A percentile compares a stretch with the other conserved stretches of the same genome.
phyloP scores from a whole-genome alignment of 2,888 invertebrate species.

The Drosophila engyochracea region DNA sequence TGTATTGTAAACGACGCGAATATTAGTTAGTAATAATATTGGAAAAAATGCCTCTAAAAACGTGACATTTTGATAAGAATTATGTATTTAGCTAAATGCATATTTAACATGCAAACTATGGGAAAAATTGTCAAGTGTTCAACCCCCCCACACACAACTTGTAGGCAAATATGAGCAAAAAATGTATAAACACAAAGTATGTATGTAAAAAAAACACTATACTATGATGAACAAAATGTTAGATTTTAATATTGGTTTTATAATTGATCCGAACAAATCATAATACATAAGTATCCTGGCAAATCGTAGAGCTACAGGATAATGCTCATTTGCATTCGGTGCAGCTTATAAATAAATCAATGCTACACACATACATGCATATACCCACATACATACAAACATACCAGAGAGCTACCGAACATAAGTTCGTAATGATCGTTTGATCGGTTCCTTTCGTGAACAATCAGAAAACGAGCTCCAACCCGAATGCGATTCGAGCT shows the following conservation, averaged over 20 bases:
- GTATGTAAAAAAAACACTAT: slow-evolving; percentile 21
- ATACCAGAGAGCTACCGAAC: neutral
- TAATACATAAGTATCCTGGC: slow-evolving; percentile 43
- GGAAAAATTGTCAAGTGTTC: slow-evolving; percentile 52
- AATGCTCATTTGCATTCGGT: slow-evolving; percentile 46
- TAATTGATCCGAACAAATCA: slow-evolving; percentile 55
- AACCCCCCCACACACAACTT: slow-evolving; percentile 27
- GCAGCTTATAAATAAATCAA: slow-evolving; percentile 42
- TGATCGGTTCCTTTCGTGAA: neutral
- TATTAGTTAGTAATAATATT: slow-evolving; percentile 45
- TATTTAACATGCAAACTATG: slow-evolving; percentile 24
- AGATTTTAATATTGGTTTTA: slow-evolving; percentile 57
- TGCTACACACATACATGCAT: slow-evolving; percentile 36
- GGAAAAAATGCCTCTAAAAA: slow-evolving; percentile 28
- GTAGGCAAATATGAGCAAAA: slow-evolving; percentile 45
- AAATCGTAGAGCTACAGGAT: slow-evolving; percentile 35
- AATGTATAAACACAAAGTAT: slow-evolving; percentile 44
- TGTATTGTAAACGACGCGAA: slow-evolving; percentile 36
- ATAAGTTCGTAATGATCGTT: neutral
- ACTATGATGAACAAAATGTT: slow-evolving; percentile 20
- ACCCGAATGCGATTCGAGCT: neutral
- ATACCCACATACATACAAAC: slow-evolving; percentile 36
- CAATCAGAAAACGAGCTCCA: neutral
- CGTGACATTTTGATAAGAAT: slow-evolving; percentile 45
- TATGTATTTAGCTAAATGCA: slow-evolving; percentile 19